These are phyloP conservation scores for Dendropsophus ebraccatus DNA, from an alignment of 2,113 vertebrate genomes.

Conservation along the genomic window DNA sequence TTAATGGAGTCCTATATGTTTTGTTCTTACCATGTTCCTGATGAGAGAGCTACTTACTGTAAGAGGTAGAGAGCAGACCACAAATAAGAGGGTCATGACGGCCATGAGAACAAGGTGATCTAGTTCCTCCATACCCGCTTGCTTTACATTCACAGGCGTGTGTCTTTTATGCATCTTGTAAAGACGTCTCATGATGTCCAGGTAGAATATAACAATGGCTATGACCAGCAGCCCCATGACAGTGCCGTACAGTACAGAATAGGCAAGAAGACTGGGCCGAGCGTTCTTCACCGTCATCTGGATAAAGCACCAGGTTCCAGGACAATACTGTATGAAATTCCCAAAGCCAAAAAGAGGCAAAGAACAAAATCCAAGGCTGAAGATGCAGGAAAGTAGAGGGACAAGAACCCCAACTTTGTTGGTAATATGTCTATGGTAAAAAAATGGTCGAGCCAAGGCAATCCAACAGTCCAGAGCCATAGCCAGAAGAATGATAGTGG, in stretches of 20 bases:
- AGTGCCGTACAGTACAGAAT: slow-evolving; percentile 74
- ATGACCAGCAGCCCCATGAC: slow-evolving; percentile 72
- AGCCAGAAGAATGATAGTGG: slow-evolving; percentile 74
- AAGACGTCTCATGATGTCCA: slow-evolving; percentile 74
- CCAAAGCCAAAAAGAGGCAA: slow-evolving; percentile 67
- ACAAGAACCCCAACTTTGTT: slow-evolving; percentile 62
- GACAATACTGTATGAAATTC: slow-evolving; percentile 74
- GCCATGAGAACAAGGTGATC: slow-evolving; percentile 76
- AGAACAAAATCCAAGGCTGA: slow-evolving; percentile 72
- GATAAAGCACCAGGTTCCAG: slow-evolving; percentile 81
- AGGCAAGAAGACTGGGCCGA: slow-evolving; percentile 59
- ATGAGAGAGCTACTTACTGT: slow-evolving; percentile 70
- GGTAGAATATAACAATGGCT: slow-evolving; percentile 73
- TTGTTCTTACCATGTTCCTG: not conserved
- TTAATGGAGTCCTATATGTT: not conserved
- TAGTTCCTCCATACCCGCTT: slow-evolving; percentile 68
- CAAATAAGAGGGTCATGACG: slow-evolving; percentile 77
- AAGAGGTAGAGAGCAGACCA: slow-evolving; percentile 76
- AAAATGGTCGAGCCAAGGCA: slow-evolving; percentile 75
- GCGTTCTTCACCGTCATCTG: slow-evolving; percentile 62
- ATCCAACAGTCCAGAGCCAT: slow-evolving; percentile 81
- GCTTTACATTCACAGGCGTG: not conserved
- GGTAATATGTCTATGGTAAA: slow-evolving; percentile 72
- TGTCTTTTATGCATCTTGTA: slow-evolving; percentile 69
- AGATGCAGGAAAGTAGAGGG: slow-evolving; percentile 62